phyloP scores from a whole-genome alignment of 2,113 vertebrate species.

The Steatornis caripensis region DNA sequence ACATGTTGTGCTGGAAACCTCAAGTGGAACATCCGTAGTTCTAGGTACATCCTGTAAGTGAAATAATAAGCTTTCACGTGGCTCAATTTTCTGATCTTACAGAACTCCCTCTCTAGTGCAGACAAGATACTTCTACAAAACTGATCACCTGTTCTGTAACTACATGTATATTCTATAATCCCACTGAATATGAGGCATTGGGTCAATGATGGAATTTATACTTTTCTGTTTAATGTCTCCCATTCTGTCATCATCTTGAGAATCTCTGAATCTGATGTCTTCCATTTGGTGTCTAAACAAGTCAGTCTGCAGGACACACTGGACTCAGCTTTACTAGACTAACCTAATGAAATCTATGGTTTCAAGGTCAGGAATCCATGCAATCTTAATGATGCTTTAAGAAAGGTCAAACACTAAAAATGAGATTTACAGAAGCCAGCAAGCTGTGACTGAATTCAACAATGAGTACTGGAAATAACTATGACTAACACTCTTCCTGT shows the following conservation, averaged over 20 bases:
- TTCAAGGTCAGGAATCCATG: not conserved
- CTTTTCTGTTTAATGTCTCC: not conserved
- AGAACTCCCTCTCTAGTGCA: not conserved
- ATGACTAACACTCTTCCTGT: not conserved
- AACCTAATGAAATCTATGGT: not conserved
- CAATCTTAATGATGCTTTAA: not conserved
- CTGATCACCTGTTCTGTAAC: not conserved
- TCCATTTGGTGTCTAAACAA: not conserved
- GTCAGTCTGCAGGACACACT: not conserved
- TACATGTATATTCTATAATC: not conserved
- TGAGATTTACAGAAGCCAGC: not conserved
- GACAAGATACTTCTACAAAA: not conserved
- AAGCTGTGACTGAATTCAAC: not conserved
- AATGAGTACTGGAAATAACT: not conserved
- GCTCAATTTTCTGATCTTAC: not conserved
- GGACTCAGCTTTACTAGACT: not conserved
- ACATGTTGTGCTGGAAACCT: not conserved
- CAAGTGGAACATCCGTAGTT: not conserved
- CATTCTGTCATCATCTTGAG: not conserved
- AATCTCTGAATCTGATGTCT: not conserved
- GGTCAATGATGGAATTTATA: not conserved
- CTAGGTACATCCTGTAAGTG: not conserved
- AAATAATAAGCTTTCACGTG: not conserved
- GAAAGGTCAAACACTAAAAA: not conserved
- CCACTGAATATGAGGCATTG: not conserved